Conservation (phyloP, 2,797 vertebrate genomes). For the Hafferia zeledoni region DNA sequence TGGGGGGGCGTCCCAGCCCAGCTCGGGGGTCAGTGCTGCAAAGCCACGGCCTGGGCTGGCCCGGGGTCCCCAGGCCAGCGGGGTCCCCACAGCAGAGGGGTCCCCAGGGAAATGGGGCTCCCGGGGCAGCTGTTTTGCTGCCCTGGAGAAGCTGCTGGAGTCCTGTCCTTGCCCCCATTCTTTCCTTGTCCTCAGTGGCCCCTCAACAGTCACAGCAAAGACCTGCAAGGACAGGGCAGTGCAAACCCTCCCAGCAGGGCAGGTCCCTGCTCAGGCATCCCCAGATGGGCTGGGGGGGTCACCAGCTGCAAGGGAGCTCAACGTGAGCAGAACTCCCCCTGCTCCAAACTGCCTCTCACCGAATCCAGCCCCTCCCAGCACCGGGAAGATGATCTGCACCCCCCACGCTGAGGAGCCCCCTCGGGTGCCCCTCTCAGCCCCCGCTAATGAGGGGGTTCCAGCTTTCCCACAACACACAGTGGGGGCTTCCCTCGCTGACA, state of each 20-base stretch:
- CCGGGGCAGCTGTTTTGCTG: not conserved
- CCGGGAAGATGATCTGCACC: no score
- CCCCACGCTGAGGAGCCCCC: not conserved
- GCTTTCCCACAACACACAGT: not conserved
- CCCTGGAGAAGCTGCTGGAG: rapidly evolving
- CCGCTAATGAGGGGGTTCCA: not conserved
- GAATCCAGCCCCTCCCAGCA: rapidly evolving
- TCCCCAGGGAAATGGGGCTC: no score
- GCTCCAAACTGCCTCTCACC: not conserved
- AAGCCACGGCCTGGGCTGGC: not conserved
- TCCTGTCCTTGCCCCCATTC: not conserved
- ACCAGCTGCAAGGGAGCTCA: not conserved
- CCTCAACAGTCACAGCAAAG: rapidly evolving
- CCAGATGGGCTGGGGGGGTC: not conserved
- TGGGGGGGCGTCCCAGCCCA: not conserved
- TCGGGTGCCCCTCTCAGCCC: no score
- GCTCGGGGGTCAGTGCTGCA: not conserved
- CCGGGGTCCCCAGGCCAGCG: not conserved
- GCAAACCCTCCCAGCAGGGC: not conserved
- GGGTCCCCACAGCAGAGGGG: not conserved
- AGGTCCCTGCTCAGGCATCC: not conserved
- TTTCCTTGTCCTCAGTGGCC: no score
- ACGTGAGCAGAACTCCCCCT: not conserved
- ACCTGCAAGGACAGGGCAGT: rapidly evolving
- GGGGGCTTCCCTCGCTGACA: rapidly evolving